These are phyloP conservation scores for Rousettus madagascariensis DNA, from an alignment of 2,797 vertebrate species.

Conservation along the genomic window DNA sequence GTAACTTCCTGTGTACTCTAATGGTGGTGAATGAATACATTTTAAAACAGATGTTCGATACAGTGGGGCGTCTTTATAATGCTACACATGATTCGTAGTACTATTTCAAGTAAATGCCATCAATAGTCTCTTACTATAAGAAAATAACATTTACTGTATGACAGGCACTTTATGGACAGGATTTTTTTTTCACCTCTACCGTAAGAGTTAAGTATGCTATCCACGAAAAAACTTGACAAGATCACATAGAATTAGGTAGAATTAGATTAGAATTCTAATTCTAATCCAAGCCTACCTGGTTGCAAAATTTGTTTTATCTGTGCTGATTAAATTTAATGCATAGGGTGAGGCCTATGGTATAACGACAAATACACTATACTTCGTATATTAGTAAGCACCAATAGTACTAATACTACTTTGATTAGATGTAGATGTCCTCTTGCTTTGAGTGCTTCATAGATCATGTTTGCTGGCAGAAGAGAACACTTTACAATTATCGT, in stretches of 20 bases:
- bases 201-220: background rate
- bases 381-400: background rate
- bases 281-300: background rate
- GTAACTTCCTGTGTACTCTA: background rate
- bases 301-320: background rate
- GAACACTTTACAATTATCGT: background rate
- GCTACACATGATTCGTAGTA: background rate
- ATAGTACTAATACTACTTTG: background rate
- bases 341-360: background rate
- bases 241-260: background rate
- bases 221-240: background rate
- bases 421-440: background rate
- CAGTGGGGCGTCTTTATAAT: background rate
- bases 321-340: background rate
- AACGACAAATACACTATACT: background rate
- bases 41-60: background rate
- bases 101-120: background rate
- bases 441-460: background rate
- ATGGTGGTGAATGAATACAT: background rate
- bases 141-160: background rate
- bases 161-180: background rate
- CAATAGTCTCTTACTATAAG: background rate
- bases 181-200: background rate
- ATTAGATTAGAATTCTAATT: background rate
- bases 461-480: background rate